These are phyloP conservation scores for Amphipyra berbera DNA, from an alignment of 2,888 invertebrate species.

Conservation along the genomic window DNA sequence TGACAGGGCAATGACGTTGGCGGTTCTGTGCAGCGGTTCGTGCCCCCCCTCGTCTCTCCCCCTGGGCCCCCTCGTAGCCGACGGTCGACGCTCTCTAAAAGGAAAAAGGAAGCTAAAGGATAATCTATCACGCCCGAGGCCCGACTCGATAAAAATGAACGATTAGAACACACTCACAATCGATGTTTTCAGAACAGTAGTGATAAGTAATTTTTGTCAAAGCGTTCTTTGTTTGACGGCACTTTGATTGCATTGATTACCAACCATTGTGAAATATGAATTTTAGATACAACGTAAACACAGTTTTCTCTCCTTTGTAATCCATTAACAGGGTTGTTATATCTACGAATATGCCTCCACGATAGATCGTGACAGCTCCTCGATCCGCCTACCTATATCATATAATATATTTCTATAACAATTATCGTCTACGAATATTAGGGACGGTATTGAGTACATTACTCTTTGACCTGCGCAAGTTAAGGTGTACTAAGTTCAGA, in stretches of 20 bases:
- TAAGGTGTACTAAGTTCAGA: conserved; percentile 75
- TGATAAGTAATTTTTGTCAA: conserved; percentile 58
- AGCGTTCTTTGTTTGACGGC: conserved; percentile 49
- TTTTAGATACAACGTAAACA: conserved; percentile 8
- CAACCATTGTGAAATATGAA: conserved; percentile 7
- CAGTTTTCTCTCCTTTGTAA: conserved; percentile 7
- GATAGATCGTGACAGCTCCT: neutral
- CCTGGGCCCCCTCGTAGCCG: conserved; percentile 78
- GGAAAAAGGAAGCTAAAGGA: conserved; percentile 88
- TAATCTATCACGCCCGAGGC: conserved; percentile 89
- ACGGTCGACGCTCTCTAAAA: conserved; percentile 89
- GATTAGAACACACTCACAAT: conserved; percentile 83
- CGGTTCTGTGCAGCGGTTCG: conserved; percentile 78
- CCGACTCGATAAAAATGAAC: conserved; percentile 88
- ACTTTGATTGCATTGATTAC: conserved; percentile 31
- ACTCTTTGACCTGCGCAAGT: conserved; percentile 76
- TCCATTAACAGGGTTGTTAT: neutral
- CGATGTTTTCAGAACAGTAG: conserved; percentile 77
- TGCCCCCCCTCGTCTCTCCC: conserved; percentile 70
- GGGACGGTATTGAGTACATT: conserved; percentile 68
- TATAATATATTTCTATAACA: conserved; percentile 21
- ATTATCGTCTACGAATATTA: conserved; percentile 42
- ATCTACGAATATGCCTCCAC: neutral
- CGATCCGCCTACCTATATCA: neutral
- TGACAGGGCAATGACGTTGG: conserved; percentile 89